Conservation (phyloP, 1,140 invertebrate species). For the Mercenaria mercenaria region DNA sequence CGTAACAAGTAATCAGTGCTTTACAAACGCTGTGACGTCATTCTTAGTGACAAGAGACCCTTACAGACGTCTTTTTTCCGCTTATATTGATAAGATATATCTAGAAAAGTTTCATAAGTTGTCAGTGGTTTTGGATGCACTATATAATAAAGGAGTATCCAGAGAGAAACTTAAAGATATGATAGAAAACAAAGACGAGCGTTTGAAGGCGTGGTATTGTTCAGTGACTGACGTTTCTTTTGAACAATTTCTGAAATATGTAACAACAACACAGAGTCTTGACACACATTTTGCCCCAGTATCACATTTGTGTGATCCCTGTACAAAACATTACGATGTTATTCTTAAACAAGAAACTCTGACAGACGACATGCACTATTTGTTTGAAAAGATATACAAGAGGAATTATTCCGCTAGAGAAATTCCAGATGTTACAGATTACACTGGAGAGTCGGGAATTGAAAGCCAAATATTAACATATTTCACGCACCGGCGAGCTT, state of each 20-base stretch:
- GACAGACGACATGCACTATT: neutral
- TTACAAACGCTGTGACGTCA: neutral
- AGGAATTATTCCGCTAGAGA: neutral
- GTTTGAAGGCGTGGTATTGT: neutral
- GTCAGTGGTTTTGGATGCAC: neutral
- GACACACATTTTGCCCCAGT: constrained; percentile 36
- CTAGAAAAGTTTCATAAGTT: constrained; percentile 20
- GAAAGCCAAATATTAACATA: neutral
- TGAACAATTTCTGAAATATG: constrained; percentile 34
- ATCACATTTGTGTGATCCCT: constrained; percentile 33
- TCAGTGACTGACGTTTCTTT: neutral
- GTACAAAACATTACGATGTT: neutral
- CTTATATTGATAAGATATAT: constrained; percentile 56
- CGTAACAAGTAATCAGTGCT: neutral
- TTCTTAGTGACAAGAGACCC: constrained; percentile 42
- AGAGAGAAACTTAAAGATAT: neutral
- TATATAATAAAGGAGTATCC: neutral
- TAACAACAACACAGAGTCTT: neutral
- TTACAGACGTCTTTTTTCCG: constrained; percentile 44
- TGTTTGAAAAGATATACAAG: neutral
- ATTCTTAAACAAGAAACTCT: constrained; percentile 47
- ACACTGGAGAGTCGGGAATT: neutral
- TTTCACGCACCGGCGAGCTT: neutral
- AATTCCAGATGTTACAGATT: neutral
- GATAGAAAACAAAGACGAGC: neutral